Percentiles rank a stretch among this genome's conserved stretches.
Evolutionary conservation across 2,113 vertebrate genomes (phyloP).

Genomic region (Nesospiza acunhae): DNA sequence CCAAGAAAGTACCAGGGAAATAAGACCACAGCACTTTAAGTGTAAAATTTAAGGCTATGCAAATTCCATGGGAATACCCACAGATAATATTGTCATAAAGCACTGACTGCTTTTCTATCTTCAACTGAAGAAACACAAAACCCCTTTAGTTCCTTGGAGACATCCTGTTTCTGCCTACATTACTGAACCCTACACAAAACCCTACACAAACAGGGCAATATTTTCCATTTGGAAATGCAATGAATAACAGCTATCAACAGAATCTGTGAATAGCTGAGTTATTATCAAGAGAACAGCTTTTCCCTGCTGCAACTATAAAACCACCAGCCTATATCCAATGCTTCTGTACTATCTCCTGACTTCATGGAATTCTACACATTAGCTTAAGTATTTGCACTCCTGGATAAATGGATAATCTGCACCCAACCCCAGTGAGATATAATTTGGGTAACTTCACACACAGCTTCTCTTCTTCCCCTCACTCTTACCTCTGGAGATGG

Average conservation of each 20-base stretch:
- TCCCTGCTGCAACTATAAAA: neutral
- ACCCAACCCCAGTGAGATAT: neutral
- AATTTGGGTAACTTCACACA: neutral
- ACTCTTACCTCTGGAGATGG: constrained; percentile 85
- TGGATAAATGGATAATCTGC: neutral
- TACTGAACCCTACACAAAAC: neutral
- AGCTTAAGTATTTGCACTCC: fast-evolving
- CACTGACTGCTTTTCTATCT: neutral
- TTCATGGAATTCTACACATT: neutral
- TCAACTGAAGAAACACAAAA: neutral
- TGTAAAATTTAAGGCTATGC: neutral
- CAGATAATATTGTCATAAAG: neutral
- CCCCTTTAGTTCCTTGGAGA: neutral
- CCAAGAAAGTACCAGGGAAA: neutral
- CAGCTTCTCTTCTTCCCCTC: neutral
- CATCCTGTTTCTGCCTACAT: neutral
- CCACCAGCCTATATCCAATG: neutral
- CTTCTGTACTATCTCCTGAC: neutral
- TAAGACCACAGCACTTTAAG: neutral
- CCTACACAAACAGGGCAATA: neutral
- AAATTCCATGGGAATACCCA: neutral
- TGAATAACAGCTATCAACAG: neutral
- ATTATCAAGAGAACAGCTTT: neutral
- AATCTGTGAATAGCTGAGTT: neutral
- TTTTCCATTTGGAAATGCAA: neutral